Base-by-base conservation (phyloP, 1,140 invertebrate genomes). In the Megathymus violae region DNA sequence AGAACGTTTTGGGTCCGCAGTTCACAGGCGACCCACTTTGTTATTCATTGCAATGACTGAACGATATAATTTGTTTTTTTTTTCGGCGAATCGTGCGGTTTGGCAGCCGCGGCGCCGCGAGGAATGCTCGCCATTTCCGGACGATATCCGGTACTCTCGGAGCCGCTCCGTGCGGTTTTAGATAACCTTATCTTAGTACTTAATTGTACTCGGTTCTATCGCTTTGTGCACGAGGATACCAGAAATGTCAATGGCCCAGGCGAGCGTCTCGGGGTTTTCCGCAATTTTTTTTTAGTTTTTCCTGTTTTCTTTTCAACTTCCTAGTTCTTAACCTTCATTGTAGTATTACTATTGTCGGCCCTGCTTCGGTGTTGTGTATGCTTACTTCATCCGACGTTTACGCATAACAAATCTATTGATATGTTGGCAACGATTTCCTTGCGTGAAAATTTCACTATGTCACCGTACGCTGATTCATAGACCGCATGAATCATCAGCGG, bases 41-140 rank as follows among this genome's bases (percentile, higher is more conserved):
- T 70, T 69, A 48, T 31, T 66, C 43, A 60, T 7, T 62, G 22
- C 31, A 52, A 27, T 36, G 48, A 63, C 56, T 56, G 38, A 59
- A 47, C 60, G 63, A 59, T 66, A 66, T 54, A 43, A 63, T 62
- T 59, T 59, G 64, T 68, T 67, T 62, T 68, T 58, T 72, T 73
- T 85, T 85, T 86, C 71, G 77, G 72, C 56, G 56, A 78, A 79
- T 67, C 78, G 70, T 82, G 81, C 75, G 87, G 77, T 66, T 79
- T 71, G 77, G 76, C 67, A 52, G 41, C 60, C 41, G 63, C 71
- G 81, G 76, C 82, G 85, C 76, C 84, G 80, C 67, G 80, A 78
- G 86, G 88, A 87, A 91, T 91, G 86, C 78, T 52, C 71, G 86
- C 85, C 78, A 91, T 91, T 91, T 91, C 88, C 88, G 86, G 86